These are phyloP conservation scores for Hydrophis major DNA, from an alignment of 2,797 vertebrate genomes.

Conservation along the genomic window DNA sequence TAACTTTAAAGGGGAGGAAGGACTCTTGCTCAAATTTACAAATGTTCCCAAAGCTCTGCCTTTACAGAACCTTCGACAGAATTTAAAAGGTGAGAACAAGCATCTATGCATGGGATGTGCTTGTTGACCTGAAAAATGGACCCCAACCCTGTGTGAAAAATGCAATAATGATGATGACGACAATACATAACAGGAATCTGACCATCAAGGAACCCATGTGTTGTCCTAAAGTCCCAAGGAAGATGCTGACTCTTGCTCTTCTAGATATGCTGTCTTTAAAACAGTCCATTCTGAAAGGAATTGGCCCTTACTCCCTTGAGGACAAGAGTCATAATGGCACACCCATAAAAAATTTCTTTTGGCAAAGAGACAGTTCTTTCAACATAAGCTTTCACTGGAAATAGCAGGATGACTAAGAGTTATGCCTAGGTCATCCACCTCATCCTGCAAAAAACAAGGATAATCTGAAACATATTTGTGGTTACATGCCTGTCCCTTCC, in stretches of 20 bases:
- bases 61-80: not conserved
- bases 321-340: not conserved
- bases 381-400: constrained; percentile 9
- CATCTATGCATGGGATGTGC: not conserved
- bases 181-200: not conserved
- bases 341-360: not conserved
- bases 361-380: not conserved
- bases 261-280: not conserved
- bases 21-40: not conserved
- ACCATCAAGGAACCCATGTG: not conserved
- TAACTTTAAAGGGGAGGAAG: not conserved
- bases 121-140: not conserved
- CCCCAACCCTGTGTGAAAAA: not conserved
- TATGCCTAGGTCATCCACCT: constrained; percentile 28
- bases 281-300: not conserved
- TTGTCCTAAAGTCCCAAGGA: not conserved
- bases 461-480: constrained; percentile 19
- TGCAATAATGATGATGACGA: not conserved
- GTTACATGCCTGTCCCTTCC: constrained; percentile 16
- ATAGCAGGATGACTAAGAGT: constrained; percentile 1
- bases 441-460: constrained; percentile 11
- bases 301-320: not conserved
- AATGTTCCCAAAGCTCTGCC: not conserved
- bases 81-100: not conserved
- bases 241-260: not conserved